These are phyloP conservation scores for Hypsibius dujardini DNA, from an alignment of 1,140 invertebrate genomes.

Conservation along the genomic window DNA sequence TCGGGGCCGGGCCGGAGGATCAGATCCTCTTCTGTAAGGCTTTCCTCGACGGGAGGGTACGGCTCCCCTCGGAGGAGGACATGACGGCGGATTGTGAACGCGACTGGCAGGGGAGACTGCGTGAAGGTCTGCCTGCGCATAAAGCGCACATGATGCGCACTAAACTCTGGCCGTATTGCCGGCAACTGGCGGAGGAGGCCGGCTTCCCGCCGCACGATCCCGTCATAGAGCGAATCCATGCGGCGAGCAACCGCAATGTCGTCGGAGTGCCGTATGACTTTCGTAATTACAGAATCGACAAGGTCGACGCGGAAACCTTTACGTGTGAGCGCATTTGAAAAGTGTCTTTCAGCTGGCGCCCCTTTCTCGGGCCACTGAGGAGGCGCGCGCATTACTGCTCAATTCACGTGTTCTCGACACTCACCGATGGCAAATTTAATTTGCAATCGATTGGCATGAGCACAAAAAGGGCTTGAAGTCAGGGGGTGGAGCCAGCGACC, in stretches of 20 bases:
- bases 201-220: neutral
- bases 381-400: no score
- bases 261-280: neutral
- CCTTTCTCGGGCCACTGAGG: no score
- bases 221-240: neutral
- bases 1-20: neutral
- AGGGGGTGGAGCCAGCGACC: no score
- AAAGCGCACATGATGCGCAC: neutral
- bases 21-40: constrained; percentile 4
- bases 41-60: neutral
- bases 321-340: no score
- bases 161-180: neutral
- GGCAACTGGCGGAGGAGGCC: neutral
- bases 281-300: neutral
- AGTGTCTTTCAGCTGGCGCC: no score
- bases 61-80: neutral
- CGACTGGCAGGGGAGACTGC: neutral
- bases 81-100: neutral
- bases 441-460: no score
- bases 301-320: no score
- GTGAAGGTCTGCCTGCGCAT: neutral
- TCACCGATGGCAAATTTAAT: no score
- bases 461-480: no score
- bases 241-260: neutral
- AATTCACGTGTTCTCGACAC: no score